These are phyloP conservation scores for Upupa epops DNA, from an alignment of 2,113 vertebrate species.

Conservation along the genomic window DNA sequence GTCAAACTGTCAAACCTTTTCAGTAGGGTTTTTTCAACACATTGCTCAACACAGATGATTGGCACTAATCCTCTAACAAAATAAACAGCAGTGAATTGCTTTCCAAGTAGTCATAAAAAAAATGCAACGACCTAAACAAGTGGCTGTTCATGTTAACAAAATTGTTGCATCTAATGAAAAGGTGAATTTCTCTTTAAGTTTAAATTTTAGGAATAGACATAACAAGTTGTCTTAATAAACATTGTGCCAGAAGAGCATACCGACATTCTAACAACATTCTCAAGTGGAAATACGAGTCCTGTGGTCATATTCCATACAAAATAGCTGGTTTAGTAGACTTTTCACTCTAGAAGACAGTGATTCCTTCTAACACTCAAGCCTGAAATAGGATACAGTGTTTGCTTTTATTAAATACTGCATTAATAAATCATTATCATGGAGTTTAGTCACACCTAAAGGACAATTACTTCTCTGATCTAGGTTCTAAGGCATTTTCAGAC, in stretches of 20 bases:
- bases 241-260: background rate
- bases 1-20: background rate
- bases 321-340: background rate
- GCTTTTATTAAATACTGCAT: background rate
- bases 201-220: background rate
- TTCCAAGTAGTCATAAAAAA: background rate
- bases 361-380: background rate
- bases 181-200: background rate
- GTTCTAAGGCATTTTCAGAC: background rate
- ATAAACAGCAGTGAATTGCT: background rate
- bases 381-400: background rate
- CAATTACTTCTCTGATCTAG: background rate
- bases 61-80: background rate
- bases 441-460: background rate
- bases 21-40: background rate
- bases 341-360: background rate
- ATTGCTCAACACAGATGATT: background rate
- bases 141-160: background rate
- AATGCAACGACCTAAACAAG: rapidly evolving
- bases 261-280: background rate
- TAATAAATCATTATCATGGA: background rate
- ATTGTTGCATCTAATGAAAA: background rate
- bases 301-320: background rate
- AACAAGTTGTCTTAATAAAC: background rate
- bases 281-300: background rate